Evolutionary conservation across 2,888 invertebrate species (phyloP), one percentile per base, ranked within the genome.

Genomic region (Lithophane semibrunnea): DNA sequence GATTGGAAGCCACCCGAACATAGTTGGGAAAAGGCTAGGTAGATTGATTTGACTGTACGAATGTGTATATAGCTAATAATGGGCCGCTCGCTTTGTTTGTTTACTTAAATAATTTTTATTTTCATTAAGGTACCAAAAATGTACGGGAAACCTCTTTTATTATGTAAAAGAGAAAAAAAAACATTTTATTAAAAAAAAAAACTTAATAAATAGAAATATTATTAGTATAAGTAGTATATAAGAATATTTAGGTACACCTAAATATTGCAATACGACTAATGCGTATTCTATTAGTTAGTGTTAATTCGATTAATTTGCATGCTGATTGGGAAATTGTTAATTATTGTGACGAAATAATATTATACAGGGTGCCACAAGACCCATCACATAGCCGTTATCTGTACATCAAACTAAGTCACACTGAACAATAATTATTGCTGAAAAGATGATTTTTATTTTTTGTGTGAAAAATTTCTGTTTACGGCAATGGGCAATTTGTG

Each of bases 271-370:
- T 60, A 2, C 12, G 3, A 44, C 29, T 12, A 70, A 64, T 56
- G 2, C 63, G 3, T 63, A 68, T 75, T 37, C 29, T 64, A 71
- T 71, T 74, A 63, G 47, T 49, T 71, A 24, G 37, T 29, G 69
- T 61, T 71, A 65, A 71, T 21, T 10, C n/a, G 24, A 68, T 65
- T 82, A 64, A 82, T 82, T 75, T 69, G 61, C 37, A 81, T 54
- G 61, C 21, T 82, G 42, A 68, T 68, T 81, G 60, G 18, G 3
- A 47, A 37, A 65, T n/a, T 63, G 16, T 54, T 44, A 60, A 65
- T 80, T 52, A 71, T 21, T 54, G 24, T 60, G 18, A 49, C 5
- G 3, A 44, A 68, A 24, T 37, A 12, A 29, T 44, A 16, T 52
- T 18, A 52, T 21, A 21, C 54, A 52, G 37, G 37, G 37, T 37